A percentile compares a stretch with the other conserved stretches of the same genome.
Evolutionary conservation across 2,888 invertebrate species (phyloP).

Genomic region (Camptogramma bilineatum): DNA sequence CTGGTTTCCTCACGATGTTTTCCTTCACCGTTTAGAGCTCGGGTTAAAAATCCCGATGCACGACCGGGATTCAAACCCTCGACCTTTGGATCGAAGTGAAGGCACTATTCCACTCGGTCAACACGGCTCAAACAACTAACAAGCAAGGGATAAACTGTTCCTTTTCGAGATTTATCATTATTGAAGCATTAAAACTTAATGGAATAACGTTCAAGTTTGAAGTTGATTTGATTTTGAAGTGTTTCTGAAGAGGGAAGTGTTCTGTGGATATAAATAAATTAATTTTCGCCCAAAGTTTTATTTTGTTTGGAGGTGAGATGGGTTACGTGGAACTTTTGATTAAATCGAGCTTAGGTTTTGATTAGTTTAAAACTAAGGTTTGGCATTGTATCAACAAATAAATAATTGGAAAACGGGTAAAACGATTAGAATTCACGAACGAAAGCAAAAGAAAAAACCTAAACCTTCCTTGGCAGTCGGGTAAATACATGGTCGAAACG

Average conservation of each 20-base stretch:
- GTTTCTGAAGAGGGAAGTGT: constrained; percentile 8
- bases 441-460: too few relatives aligned
- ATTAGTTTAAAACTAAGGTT: background rate
- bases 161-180: background rate
- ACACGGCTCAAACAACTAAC: too few relatives aligned
- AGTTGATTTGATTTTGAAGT: constrained; percentile 29
- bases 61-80: too few relatives aligned
- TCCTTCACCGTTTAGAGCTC: too few relatives aligned
- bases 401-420: background rate
- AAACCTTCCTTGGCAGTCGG: too few relatives aligned
- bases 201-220: constrained; percentile 19
- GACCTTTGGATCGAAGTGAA: too few relatives aligned
- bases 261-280: constrained; percentile 13
- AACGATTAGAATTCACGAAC: too few relatives aligned
- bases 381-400: background rate
- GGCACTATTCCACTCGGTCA: too few relatives aligned
- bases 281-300: constrained; percentile 13
- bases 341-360: background rate
- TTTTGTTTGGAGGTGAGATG: background rate
- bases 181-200: background rate
- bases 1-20: too few relatives aligned
- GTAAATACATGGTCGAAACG: too few relatives aligned
- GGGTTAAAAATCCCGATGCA: too few relatives aligned
- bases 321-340: background rate
- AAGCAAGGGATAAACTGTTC: too few relatives aligned